Percentiles rank a stretch among this genome's conserved stretches.
These are phyloP conservation scores for Osmerus mordax DNA, from an alignment of 2,113 vertebrate species.

Conservation along the genomic window DNA sequence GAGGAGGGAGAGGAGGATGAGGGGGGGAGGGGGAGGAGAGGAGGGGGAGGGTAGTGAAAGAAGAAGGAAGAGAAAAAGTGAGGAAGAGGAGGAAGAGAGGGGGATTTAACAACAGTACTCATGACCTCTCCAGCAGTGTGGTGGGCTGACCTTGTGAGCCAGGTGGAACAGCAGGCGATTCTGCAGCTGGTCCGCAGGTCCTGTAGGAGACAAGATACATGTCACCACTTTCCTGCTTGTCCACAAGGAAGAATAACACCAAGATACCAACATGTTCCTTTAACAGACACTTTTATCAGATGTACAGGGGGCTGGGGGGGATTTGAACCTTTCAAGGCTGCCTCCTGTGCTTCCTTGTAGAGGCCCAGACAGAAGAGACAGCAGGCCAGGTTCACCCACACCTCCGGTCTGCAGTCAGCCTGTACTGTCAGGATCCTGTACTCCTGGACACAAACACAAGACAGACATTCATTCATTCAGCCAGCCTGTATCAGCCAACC, in stretches of 20 bases:
- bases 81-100: not conserved
- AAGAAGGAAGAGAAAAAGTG: not conserved
- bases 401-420: slow-evolving; percentile 71
- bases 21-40: not conserved
- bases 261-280: not conserved
- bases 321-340: slow-evolving; percentile 46
- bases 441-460: slow-evolving; percentile 64
- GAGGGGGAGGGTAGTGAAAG: not conserved
- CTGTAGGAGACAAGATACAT: slow-evolving; percentile 48
- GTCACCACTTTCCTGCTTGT: not conserved
- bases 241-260: not conserved
- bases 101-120: slow-evolving; percentile 68
- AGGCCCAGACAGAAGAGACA: slow-evolving; percentile 81
- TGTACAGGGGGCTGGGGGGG: not conserved
- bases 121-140: slow-evolving; percentile 69
- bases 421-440: slow-evolving; percentile 72
- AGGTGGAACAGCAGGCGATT: slow-evolving; percentile 87
- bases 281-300: not conserved
- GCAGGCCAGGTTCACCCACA: slow-evolving; percentile 82
- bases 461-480: too few species aligned
- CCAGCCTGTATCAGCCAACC: too few species aligned
- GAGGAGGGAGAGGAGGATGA: slow-evolving; percentile 13
- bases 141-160: slow-evolving; percentile 81
- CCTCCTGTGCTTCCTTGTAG: slow-evolving; percentile 79
- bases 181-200: slow-evolving; percentile 80